A percentile compares a stretch with the other conserved stretches of the same genome.
Evolutionary conservation across 2,888 invertebrate species (phyloP).

Genomic region (Muscina levida): DNA sequence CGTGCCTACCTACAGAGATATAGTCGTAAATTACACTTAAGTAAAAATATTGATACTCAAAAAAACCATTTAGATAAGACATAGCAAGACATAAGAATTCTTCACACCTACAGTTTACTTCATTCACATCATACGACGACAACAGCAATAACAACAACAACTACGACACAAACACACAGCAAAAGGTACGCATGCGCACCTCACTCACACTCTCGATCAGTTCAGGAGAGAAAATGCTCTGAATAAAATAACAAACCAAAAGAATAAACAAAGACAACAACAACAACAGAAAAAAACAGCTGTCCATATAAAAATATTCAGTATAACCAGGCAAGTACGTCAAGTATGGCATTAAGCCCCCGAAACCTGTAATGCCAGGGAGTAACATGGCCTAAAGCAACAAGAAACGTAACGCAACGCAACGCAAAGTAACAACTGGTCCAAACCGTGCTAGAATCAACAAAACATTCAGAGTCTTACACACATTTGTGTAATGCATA

Average conservation of each 20-base stretch:
- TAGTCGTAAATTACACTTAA: slow-evolving; percentile 73
- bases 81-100: slow-evolving; percentile 74
- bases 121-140: not conserved
- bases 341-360: not conserved
- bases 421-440: slow-evolving; percentile 23
- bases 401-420: not conserved
- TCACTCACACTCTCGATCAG: not conserved
- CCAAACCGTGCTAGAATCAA: slow-evolving; percentile 13
- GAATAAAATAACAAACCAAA: too few relatives aligned
- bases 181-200: slow-evolving; percentile 8
- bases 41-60: slow-evolving; percentile 79
- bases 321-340: not conserved
- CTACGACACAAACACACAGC: slow-evolving; percentile 5
- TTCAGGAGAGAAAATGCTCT: not conserved
- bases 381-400: slow-evolving; percentile 28
- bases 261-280: too few relatives aligned
- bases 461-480: slow-evolving; percentile 7
- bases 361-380: slow-evolving; percentile 52
- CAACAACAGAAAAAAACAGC: slow-evolving; percentile 53
- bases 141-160: too few relatives aligned
- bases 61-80: slow-evolving; percentile 78
- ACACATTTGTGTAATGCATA: slow-evolving; percentile 1
- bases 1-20: slow-evolving; percentile 63
- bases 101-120: slow-evolving; percentile 72
- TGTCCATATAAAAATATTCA: slow-evolving; percentile 50